Percentiles rank a stretch among this genome's conserved stretches.
These are phyloP conservation scores for Dascillus cervinus DNA, from an alignment of 2,888 invertebrate genomes.

Conservation along the genomic window DNA sequence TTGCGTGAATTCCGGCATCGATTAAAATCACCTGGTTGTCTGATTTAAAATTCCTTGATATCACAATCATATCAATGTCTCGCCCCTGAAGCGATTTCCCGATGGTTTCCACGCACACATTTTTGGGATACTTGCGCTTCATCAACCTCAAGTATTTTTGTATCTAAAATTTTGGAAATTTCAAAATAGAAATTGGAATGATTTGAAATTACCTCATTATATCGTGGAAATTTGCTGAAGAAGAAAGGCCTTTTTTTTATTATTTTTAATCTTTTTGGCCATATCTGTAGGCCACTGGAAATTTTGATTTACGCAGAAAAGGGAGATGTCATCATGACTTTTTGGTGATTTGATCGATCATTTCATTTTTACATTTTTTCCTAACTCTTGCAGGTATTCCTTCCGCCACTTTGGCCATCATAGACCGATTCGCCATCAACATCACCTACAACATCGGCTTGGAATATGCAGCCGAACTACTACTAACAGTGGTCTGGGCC, in stretches of 20 bases:
- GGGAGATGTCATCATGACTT: neutral
- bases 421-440: constrained; percentile 79
- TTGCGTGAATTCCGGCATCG: constrained; percentile 23
- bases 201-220: constrained; percentile 12
- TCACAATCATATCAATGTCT: constrained; percentile 18
- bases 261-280: neutral
- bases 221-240: constrained; percentile 15
- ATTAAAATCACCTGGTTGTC: constrained; percentile 16
- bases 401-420: constrained; percentile 69
- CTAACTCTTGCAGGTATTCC: constrained; percentile 67
- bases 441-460: constrained; percentile 86
- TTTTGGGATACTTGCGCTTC: constrained; percentile 10
- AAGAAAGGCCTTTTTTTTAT: constrained; percentile 7
- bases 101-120: constrained; percentile 17
- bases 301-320: neutral
- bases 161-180: constrained; percentile 21
- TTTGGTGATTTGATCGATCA: no score
- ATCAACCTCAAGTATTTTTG: constrained; percentile 13
- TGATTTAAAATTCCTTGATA: constrained; percentile 8
- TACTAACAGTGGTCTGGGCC: constrained; percentile 81
- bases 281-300: neutral
- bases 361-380: no score
- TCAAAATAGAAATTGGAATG: no score
- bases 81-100: constrained; percentile 19
- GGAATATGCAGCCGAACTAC: constrained; percentile 80